Evolutionary conservation across 2,797 vertebrate species (phyloP).

Genomic region (Ispidina lecontei): DNA sequence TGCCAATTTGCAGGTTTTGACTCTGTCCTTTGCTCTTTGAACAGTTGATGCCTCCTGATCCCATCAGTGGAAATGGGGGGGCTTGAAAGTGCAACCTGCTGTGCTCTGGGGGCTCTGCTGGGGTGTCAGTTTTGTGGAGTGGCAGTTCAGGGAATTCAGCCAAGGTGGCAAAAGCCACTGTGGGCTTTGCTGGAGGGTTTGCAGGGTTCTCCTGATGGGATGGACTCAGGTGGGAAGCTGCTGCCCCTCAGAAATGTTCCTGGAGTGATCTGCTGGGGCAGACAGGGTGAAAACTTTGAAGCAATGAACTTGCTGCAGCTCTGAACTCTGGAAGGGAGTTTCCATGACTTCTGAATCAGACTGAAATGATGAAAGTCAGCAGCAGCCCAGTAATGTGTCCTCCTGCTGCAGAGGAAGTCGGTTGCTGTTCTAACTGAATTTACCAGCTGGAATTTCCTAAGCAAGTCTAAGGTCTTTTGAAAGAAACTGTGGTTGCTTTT

Average conservation of each 20-base stretch:
- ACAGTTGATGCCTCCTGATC: not conserved
- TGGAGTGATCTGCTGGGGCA: not conserved
- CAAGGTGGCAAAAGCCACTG: not conserved
- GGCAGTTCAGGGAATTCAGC: not conserved
- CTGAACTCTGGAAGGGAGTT: not conserved
- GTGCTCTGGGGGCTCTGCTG: not conserved
- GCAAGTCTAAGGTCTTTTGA: not conserved
- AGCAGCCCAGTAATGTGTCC: not conserved
- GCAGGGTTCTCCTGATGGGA: not conserved
- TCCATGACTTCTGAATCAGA: not conserved
- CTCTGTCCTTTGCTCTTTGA: not conserved
- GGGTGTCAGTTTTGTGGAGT: not conserved
- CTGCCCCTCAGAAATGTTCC: not conserved
- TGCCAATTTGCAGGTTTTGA: not conserved
- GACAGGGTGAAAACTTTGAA: not conserved
- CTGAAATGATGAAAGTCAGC: not conserved
- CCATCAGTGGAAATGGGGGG: not conserved
- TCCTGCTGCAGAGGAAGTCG: not conserved
- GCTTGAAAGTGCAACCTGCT: accelerated
- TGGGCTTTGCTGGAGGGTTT: not conserved
- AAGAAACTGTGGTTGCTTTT: not conserved
- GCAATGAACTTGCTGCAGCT: not conserved
- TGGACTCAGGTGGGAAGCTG: not conserved
- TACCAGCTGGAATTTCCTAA: slow-evolving; percentile 5
- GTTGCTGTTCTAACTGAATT: slow-evolving; percentile 20